These are phyloP conservation scores for Rhabditophanes sp. DNA, from an alignment of 2,888 invertebrate species.

Conservation along the genomic window DNA sequence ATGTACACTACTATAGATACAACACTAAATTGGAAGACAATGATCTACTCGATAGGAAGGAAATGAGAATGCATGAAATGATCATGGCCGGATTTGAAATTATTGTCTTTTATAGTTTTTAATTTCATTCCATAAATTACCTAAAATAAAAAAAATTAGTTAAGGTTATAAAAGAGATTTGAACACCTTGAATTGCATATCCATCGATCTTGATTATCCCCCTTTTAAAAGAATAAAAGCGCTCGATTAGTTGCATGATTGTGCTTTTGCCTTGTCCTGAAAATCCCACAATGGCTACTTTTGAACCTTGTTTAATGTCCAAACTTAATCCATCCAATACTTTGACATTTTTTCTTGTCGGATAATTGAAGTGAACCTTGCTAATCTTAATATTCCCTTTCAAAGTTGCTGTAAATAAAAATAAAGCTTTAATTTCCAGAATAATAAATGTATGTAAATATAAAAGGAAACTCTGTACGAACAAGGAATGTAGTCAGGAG, in stretches of 20 bases:
- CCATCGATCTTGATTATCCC: too few species aligned
- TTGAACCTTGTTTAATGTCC: constrained; percentile 32
- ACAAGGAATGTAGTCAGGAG: constrained; percentile 4
- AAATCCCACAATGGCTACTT: constrained; percentile 29
- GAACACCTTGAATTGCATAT: too few species aligned
- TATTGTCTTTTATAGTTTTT: constrained; percentile 3
- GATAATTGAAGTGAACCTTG: constrained; percentile 46
- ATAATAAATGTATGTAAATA: not conserved
- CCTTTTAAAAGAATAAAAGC: constrained; percentile 63
- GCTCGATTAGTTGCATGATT: constrained; percentile 52
- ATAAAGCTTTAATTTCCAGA: constrained; percentile 11
- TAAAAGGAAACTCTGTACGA: constrained; percentile 5
- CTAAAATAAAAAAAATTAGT: constrained; percentile 43
- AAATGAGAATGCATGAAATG: constrained; percentile 4
- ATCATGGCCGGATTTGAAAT: not conserved
- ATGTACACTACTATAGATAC: too few species aligned
- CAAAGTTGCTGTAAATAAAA: too few species aligned
- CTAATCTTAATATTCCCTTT: constrained; percentile 44
- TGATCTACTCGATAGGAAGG: too few species aligned
- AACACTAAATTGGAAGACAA: too few species aligned
- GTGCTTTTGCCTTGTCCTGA: constrained; percentile 45
- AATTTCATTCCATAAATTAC: constrained; percentile 2
- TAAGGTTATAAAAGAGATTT: too few species aligned
- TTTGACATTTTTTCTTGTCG: constrained; percentile 42
- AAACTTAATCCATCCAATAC: constrained; percentile 45